Evolutionary conservation across 2,888 invertebrate genomes (phyloP), one percentile per base, ranked within the genome.

Genomic region (Morpho achilles): DNA sequence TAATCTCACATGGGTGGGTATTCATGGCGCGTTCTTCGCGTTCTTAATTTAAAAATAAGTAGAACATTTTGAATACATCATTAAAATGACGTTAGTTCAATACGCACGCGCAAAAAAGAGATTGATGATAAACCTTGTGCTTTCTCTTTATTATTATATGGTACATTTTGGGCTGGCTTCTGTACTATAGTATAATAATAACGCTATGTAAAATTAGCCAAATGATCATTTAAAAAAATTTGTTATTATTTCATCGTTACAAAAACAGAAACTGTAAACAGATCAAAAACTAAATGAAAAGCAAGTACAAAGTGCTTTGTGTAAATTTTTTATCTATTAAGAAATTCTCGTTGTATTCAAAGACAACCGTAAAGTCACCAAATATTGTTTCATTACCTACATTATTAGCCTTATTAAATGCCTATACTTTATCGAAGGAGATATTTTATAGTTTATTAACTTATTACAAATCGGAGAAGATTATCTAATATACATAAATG

Each of bases 371-470:
- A 74, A 80, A 77, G 73, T 80, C 84, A 87, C 88, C 88, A 90
- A 90, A 89, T 88, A 89, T 88, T 82, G 82, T 88, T 88, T 81
- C 84, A 82, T 82, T 82, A 86, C 80, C 81, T 84, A 76, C 87
- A 82, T 87, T 32, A 32, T 32, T 89, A 90, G 88, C 88, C 87
- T 87, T 89, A 89, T 81, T 75, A 80, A 83, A 82, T 85, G 87
- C 88, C 87, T 89, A 87, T 87, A 81, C 80, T 85, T 85, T 85
- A 82, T 84, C 80, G 85, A 87, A 87, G 83, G 86, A 80, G 82
- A 87, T 87, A 87, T 89, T 88, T 87, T 89, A 89, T 89, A 88
- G 85, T 89, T 88, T 89, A 90, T 89, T 90, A 90, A 90, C 89
- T 90, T 90, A 89, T 89, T 87, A 88, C 82, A 85, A 87, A 86